A percentile compares a stretch with the other conserved stretches of the same genome.
Conservation (phyloP, 2,888 invertebrate genomes). For the Pantelozetes paolii region DNA sequence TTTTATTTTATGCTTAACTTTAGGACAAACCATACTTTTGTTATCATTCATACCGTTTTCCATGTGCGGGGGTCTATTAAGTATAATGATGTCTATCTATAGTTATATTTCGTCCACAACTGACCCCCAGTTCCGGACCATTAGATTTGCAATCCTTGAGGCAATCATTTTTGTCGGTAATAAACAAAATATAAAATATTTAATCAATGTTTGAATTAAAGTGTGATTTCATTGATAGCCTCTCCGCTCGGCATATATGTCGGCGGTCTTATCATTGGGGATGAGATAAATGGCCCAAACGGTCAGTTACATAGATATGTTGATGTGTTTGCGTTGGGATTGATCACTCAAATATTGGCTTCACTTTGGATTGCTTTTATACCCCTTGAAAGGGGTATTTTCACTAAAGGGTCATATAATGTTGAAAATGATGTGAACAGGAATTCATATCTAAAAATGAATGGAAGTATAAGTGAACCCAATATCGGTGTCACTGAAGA, state of each 20-base stretch:
- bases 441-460: background rate
- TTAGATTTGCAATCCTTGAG: conserved; percentile 28
- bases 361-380: conserved; percentile 2
- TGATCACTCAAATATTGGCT: conserved; percentile 5
- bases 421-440: background rate
- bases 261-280: conserved; percentile 28
- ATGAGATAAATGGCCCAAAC: background rate
- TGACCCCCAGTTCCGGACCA: background rate
- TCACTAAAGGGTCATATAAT: background rate
- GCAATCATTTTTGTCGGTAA: conserved; percentile 17
- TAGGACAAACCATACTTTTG: conserved; percentile 10
- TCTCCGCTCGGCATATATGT: conserved; percentile 32
- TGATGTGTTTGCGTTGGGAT: background rate
- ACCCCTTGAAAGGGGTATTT: background rate
- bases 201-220: background rate
- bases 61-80: conserved; percentile 23
- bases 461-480: background rate
- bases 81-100: conserved; percentile 16
- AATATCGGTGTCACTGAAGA: conserved; percentile 11
- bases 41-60: conserved; percentile 2
- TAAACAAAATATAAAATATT: background rate
- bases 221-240: conserved; percentile 1
- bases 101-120: background rate
- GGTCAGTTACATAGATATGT: conserved; percentile 37
- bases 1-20: too few relatives aligned